Conservation (phyloP, 2,888 invertebrate genomes). For the Cryptosula pallasiana region DNA sequence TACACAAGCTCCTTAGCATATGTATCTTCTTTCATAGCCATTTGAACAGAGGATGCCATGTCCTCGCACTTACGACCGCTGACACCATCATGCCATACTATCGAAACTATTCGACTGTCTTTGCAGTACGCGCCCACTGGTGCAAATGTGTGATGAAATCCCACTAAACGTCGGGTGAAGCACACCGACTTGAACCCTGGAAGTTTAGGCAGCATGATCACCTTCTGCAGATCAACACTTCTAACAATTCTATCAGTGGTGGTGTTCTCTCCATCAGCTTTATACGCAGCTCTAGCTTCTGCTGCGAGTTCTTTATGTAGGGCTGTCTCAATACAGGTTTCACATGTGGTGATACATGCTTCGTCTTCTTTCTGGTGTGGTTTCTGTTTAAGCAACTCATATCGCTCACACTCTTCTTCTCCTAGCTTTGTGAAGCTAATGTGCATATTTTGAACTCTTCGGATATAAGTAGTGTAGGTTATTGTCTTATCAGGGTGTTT, state of each 20-base stretch:
- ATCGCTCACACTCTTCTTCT: background rate
- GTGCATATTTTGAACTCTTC: background rate
- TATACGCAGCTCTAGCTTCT: background rate
- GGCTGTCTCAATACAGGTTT: background rate
- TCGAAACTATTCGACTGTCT: background rate
- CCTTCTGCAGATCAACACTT: background rate
- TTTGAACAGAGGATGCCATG: background rate
- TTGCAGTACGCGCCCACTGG: background rate
- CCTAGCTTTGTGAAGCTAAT: slow-evolving; percentile 1
- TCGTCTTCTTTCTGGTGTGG: background rate
- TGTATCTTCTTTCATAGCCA: background rate
- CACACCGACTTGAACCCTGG: background rate
- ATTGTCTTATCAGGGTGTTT: background rate
- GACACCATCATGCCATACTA: slow-evolving; percentile 6
- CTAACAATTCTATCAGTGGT: background rate
- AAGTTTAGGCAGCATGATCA: background rate
- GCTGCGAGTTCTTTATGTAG: background rate
- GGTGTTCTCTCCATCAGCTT: background rate
- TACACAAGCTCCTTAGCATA: background rate
- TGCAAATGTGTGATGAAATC: background rate
- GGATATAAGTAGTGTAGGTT: background rate
- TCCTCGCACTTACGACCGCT: slow-evolving; percentile 2
- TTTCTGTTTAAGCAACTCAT: background rate
- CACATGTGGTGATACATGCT: background rate
- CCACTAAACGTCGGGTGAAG: background rate